Conservation (phyloP, 2,888 invertebrate genomes). For the Glaucopsyche alexis region DNA sequence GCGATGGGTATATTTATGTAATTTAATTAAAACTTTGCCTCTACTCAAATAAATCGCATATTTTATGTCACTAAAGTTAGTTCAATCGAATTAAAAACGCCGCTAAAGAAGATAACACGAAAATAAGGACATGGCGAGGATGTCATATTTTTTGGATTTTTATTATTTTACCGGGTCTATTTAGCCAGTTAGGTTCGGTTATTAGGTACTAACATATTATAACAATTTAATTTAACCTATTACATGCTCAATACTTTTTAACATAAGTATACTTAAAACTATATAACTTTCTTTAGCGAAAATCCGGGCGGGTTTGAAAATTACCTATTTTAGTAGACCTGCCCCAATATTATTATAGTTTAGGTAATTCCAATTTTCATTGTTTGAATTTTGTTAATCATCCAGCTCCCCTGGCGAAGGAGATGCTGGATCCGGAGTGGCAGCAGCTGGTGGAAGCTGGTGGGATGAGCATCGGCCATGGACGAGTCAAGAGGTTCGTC, state of each 20-base stretch:
- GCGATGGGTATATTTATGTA: constrained; percentile 10
- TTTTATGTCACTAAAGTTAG: neutral
- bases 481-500: constrained; percentile 62
- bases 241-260: no score
- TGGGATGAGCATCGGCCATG: constrained; percentile 58
- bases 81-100: neutral
- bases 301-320: no score
- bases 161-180: neutral
- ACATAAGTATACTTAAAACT: no score
- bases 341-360: no score
- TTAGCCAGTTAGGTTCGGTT: no score
- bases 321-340: no score
- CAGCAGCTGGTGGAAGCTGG: constrained; percentile 53
- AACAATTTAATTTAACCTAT: no score
- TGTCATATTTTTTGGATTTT: neutral
- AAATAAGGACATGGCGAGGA: neutral
- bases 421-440: constrained; percentile 53
- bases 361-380: no score
- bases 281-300: no score
- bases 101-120: neutral
- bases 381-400: neutral
- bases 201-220: no score
- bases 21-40: neutral
- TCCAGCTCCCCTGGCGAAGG: constrained; percentile 33
- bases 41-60: constrained; percentile 9